These are phyloP conservation scores for Zophobas atratus DNA, from an alignment of 1,140 invertebrate species.

Conservation along the genomic window DNA sequence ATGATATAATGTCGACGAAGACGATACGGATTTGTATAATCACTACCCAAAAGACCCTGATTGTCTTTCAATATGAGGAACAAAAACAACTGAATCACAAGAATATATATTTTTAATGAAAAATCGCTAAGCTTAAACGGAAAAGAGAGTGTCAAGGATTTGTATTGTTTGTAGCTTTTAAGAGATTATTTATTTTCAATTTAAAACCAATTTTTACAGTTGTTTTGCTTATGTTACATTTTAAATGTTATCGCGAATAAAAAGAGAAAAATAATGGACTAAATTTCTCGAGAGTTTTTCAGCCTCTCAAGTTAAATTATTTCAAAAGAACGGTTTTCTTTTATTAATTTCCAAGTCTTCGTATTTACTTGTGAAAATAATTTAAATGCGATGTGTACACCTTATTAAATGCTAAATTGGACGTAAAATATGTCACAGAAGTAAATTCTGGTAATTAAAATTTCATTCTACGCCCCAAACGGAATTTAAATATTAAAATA, in stretches of 20 bases:
- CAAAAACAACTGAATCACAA: too few relatives aligned
- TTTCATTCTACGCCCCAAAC: background rate
- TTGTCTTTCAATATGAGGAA: too few relatives aligned
- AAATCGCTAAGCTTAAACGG: background rate
- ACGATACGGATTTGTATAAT: too few relatives aligned
- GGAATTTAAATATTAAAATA: background rate
- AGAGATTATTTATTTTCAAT: conserved; percentile 30
- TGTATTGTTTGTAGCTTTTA: conserved; percentile 7
- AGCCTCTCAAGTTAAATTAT: conserved; percentile 36
- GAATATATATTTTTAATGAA: too few relatives aligned
- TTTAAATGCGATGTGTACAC: conserved; percentile 18
- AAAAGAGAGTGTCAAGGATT: conserved; percentile 21
- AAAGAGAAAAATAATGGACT: conserved; percentile 30
- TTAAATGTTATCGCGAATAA: conserved; percentile 32
- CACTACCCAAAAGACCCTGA: too few relatives aligned
- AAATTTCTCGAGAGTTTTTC: conserved; percentile 32
- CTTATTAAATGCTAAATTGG: conserved; percentile 7
- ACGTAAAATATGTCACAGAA: background rate
- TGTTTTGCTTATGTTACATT: conserved; percentile 30
- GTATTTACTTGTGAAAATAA: conserved; percentile 35
- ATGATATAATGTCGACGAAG: too few relatives aligned
- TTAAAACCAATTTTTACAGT: conserved; percentile 32
- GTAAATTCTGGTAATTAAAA: too few relatives aligned
- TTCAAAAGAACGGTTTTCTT: conserved; percentile 31
- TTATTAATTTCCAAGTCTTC: conserved; percentile 41